Percentiles rank a stretch among this genome's conserved stretches.
Conservation (phyloP, 2,888 invertebrate species). For the Ochropacha duplaris region DNA sequence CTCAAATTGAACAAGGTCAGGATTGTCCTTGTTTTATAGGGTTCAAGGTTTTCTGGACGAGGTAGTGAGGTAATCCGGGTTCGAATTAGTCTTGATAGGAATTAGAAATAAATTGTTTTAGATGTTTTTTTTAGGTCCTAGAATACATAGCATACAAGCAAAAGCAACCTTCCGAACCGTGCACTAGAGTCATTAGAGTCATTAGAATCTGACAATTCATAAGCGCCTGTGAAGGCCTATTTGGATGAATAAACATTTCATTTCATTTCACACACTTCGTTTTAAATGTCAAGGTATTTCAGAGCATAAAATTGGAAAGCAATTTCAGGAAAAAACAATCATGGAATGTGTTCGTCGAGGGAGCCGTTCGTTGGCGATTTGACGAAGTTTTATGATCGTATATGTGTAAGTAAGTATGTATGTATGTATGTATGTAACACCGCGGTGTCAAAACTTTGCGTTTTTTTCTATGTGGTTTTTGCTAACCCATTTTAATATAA, state of each 20-base stretch:
- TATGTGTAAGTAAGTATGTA: neutral
- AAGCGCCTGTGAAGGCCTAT: no score
- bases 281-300: neutral
- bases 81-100: conserved; percentile 40
- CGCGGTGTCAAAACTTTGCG: neutral
- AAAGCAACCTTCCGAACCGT: no score
- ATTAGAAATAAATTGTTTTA: conserved; percentile 31
- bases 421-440: neutral
- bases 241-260: no score
- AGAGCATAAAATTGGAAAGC: conserved; percentile 5
- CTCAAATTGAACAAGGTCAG: conserved; percentile 12
- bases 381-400: neutral
- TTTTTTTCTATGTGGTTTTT: neutral
- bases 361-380: neutral
- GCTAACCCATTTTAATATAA: no score
- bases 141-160: no score
- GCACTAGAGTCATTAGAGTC: no score
- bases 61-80: conserved; percentile 36
- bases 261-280: no score
- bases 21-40: conserved; percentile 11
- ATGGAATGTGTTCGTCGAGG: neutral
- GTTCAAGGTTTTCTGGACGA: conserved; percentile 25
- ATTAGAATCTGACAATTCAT: no score
- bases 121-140: neutral
- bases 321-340: neutral